Percentiles rank a stretch among this genome's conserved stretches.
These are phyloP conservation scores for Syritta pipiens DNA, from an alignment of 2,888 invertebrate species.

Conservation along the genomic window DNA sequence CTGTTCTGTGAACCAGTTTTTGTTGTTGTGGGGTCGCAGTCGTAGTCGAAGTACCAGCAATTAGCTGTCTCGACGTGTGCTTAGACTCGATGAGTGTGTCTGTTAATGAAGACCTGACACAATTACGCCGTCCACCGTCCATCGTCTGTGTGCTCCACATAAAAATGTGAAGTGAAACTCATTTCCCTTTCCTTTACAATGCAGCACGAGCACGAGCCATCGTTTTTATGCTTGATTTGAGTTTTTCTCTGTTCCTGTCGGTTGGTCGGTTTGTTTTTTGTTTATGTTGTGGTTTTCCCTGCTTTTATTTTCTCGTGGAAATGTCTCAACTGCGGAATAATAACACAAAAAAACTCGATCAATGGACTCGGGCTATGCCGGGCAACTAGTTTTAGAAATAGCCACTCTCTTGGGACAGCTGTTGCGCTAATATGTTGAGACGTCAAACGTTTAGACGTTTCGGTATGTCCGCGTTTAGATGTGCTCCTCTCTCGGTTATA, in stretches of 20 bases:
- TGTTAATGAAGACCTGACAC: constrained; percentile 41
- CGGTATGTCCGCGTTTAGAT: no score
- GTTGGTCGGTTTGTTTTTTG: no score
- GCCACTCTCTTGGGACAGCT: constrained; percentile 5
- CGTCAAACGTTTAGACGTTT: no score
- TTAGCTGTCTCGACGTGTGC: not conserved
- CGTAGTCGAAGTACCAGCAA: no score
- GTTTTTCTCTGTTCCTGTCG: not conserved
- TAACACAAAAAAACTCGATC: constrained; percentile 42
- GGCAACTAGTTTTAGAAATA: constrained; percentile 45
- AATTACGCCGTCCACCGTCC: constrained; percentile 22
- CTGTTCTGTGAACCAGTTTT: constrained; percentile 5
- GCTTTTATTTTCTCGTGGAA: constrained; percentile 16
- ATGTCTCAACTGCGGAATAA: constrained; percentile 11
- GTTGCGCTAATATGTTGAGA: constrained; percentile 23
- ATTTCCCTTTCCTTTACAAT: constrained; percentile 54
- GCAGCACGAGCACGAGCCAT: constrained; percentile 12
- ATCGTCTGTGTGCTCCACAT: constrained; percentile 4
- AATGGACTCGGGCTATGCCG: constrained; percentile 19
- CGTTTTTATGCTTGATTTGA: constrained; percentile 3
- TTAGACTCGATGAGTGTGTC: not conserved
- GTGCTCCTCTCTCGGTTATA: constrained; percentile 8
- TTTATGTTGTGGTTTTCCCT: constrained; percentile 23
- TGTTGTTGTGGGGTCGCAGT: no score
- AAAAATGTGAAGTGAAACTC: constrained; percentile 10